Conservation (phyloP, 2,797 vertebrate genomes). For the Falco peregrinus region DNA sequence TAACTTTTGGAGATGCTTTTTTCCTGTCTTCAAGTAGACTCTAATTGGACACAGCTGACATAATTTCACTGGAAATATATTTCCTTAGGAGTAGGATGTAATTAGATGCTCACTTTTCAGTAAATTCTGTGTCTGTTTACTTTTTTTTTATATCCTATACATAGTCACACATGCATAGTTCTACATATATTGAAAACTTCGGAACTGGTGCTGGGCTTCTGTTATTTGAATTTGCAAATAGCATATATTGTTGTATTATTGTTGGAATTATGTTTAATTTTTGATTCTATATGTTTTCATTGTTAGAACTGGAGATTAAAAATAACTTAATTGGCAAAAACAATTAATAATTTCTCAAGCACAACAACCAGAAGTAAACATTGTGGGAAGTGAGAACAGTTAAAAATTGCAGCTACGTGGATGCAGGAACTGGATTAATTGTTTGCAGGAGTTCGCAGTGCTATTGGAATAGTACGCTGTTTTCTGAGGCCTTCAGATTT, state of each 20-base stretch:
- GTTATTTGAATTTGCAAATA: conserved; percentile 14
- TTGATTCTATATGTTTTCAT: background rate
- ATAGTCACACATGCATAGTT: fast-evolving
- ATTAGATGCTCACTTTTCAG: background rate
- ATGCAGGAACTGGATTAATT: conserved; percentile 61
- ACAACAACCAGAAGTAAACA: conserved; percentile 5
- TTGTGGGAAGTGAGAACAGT: conserved; percentile 7
- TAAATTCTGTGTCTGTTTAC: background rate
- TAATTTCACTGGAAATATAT: background rate
- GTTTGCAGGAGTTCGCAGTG: conserved; percentile 61
- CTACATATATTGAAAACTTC: background rate
- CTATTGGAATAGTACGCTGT: conserved; percentile 17
- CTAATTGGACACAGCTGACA: background rate
- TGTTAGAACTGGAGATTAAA: background rate
- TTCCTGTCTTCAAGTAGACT: background rate
- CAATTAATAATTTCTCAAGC: background rate
- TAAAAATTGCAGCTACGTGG: conserved; percentile 34
- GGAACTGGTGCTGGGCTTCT: background rate
- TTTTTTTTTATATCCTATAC: background rate
- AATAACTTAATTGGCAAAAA: background rate
- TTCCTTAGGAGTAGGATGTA: background rate
- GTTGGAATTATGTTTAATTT: background rate
- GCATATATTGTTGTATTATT: background rate
- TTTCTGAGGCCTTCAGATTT: conserved; percentile 25
- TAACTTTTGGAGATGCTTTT: background rate